These are phyloP conservation scores for Melieria omissa DNA, from an alignment of 2,888 invertebrate genomes.

Conservation along the genomic window DNA sequence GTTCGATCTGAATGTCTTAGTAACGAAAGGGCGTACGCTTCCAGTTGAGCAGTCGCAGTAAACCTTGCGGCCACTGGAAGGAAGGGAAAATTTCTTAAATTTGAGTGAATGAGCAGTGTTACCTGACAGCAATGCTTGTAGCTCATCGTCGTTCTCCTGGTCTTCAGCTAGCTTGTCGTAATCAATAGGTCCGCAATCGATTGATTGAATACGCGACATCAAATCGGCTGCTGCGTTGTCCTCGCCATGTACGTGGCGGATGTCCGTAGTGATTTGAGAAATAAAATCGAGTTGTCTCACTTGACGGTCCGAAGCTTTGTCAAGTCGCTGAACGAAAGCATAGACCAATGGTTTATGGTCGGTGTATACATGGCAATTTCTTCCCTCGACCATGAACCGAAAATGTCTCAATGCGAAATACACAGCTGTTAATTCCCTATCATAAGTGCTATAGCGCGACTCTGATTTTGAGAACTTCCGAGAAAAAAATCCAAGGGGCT, in stretches of 20 bases:
- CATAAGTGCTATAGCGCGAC: slow-evolving; percentile 58
- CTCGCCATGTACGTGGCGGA: slow-evolving; percentile 40
- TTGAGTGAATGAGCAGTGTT: slow-evolving; percentile 22
- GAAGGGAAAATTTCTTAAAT: slow-evolving; percentile 11
- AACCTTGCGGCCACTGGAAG: slow-evolving; percentile 16
- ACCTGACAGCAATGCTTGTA: slow-evolving; percentile 20
- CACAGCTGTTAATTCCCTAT: slow-evolving; percentile 62
- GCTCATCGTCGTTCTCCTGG: slow-evolving; percentile 36
- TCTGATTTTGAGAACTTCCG: slow-evolving; percentile 54
- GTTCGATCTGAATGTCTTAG: slow-evolving; percentile 33
- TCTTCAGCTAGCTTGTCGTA: slow-evolving; percentile 34
- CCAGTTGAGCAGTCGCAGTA: slow-evolving; percentile 36
- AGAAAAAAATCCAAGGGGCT: slow-evolving; percentile 63
- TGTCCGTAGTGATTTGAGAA: slow-evolving; percentile 41
- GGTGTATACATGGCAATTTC: slow-evolving; percentile 42
- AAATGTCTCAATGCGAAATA: slow-evolving; percentile 56
- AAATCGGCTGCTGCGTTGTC: slow-evolving; percentile 42
- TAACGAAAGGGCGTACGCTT: slow-evolving; percentile 39
- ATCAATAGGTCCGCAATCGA: slow-evolving; percentile 27
- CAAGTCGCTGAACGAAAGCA: slow-evolving; percentile 52
- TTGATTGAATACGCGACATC: slow-evolving; percentile 41
- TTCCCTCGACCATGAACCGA: slow-evolving; percentile 45
- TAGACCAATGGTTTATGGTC: slow-evolving; percentile 48
- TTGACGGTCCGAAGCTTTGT: slow-evolving; percentile 44
- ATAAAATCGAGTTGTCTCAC: slow-evolving; percentile 39